Conservation (phyloP, 2,888 invertebrate genomes). For the Hemaris fuciformis region DNA sequence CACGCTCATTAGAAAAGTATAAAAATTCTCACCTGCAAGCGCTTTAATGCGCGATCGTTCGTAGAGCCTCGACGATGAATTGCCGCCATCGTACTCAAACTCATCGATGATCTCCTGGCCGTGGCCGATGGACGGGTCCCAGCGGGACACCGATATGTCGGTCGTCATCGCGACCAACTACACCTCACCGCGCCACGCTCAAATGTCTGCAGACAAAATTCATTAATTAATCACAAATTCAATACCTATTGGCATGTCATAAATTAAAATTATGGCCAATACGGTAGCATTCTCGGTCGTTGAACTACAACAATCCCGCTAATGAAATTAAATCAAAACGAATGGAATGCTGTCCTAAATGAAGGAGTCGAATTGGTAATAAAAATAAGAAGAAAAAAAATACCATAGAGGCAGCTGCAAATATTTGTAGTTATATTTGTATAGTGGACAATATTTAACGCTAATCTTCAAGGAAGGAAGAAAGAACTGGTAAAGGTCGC, state of each 20-base stretch:
- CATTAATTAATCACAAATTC: not conserved
- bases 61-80: conserved; percentile 98
- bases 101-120: conserved; percentile 97
- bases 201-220: conserved; percentile 46
- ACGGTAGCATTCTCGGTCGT: not conserved
- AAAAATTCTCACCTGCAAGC: conserved; percentile 89
- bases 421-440: too few relatives aligned
- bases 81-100: conserved; percentile 99
- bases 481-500: too few relatives aligned
- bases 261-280: not conserved
- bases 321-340: not conserved
- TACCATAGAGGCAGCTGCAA: not conserved
- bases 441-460: too few relatives aligned
- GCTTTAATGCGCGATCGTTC: conserved; percentile 99
- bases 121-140: conserved; percentile 94
- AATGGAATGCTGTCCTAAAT: not conserved
- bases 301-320: not conserved
- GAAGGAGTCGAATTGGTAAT: not conserved
- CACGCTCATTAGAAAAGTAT: not conserved
- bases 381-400: not conserved
- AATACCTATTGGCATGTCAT: not conserved
- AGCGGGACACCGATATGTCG: conserved; percentile 98
- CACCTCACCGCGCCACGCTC: conserved; percentile 73
- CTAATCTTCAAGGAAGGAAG: too few relatives aligned
- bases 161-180: conserved; percentile 90